Base-by-base conservation (phyloP, 2,888 invertebrate species). In the Chironomus riparius region DNA sequence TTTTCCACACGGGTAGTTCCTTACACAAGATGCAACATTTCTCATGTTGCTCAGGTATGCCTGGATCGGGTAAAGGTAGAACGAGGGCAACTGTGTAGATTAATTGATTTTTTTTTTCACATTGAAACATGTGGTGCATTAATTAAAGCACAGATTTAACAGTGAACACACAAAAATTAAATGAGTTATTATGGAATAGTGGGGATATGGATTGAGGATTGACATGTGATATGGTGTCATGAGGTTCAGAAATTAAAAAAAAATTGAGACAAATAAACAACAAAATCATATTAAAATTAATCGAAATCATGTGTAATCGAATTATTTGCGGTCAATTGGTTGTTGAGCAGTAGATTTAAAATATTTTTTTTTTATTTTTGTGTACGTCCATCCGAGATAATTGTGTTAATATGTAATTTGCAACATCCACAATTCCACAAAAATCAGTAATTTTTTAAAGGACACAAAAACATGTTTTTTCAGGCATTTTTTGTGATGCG, bases 41-140 rank as follows among this genome's bases (percentile, higher is more conserved):
- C 87, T 93, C 93, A 87, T 93, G 93, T 90, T 93, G 92, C 87
- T 91, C 91, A 83, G 93, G 92, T 87, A 92, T 91, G 85, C 91
- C 89, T 84, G 93, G 92, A 86, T 93, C 91, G 85, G 92, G 92
- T 86, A 92, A 88, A 85, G 92, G 93, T 88, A 93, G 87, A 84
- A 91, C 90, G 86, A 90, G 88, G 83, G 88, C 88, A 84, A 89
- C 90, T 90, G 76, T n/a, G 18, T 24, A 24, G 38, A 38, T 38
- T 38, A 10, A 38, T 38, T 38, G 38, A 38, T 38, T 38, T 62
- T 21, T 50, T 13, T 3, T 50, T 50, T 50, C n/a, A 2, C n/a
- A 22, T 21, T 3, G 1, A 6, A 62, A 13, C 65, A 65, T 65
- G 65, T 13, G 13, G 38, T 68, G 28, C 38, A 65, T 21, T 62